These are phyloP conservation scores for Rhagonycha lutea DNA, from an alignment of 2,888 invertebrate species.

Conservation along the genomic window DNA sequence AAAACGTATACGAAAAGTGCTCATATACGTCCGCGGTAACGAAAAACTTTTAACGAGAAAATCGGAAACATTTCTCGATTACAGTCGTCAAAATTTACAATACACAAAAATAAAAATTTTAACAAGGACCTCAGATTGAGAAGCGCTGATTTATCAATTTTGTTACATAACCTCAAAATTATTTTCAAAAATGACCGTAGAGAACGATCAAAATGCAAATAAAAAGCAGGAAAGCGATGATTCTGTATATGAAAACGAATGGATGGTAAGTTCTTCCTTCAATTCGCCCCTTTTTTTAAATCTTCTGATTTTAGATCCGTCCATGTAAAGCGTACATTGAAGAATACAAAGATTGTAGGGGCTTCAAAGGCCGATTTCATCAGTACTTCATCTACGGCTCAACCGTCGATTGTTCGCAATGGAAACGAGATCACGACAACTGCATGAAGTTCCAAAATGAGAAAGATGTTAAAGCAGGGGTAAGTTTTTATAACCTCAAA, in stretches of 20 bases:
- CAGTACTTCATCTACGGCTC: constrained; percentile 85
- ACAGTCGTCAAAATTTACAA: no score
- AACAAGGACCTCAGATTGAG: no score
- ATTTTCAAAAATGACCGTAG: not conserved
- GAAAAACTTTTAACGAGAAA: no score
- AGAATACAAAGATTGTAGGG: constrained; percentile 81
- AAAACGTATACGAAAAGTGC: no score
- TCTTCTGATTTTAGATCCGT: constrained; percentile 64
- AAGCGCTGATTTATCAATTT: not conserved
- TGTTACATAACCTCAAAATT: not conserved
- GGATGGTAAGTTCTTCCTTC: constrained; percentile 42
- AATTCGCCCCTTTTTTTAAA: not conserved
- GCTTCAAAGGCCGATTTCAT: constrained; percentile 76
- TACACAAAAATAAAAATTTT: no score
- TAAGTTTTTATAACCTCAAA: constrained; percentile 54
- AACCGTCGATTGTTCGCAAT: constrained; percentile 73
- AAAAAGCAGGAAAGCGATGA: not conserved
- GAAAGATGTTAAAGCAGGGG: constrained; percentile 68
- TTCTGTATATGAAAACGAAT: constrained; percentile 36
- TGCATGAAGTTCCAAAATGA: constrained; percentile 70
- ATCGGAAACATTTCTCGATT: no score
- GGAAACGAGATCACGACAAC: constrained; percentile 78
- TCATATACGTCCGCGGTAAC: no score
- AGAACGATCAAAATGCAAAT: not conserved
- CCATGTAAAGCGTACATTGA: constrained; percentile 79